These are phyloP conservation scores for Cheilosia scutellata DNA, from an alignment of 2,888 invertebrate genomes.

Conservation along the genomic window DNA sequence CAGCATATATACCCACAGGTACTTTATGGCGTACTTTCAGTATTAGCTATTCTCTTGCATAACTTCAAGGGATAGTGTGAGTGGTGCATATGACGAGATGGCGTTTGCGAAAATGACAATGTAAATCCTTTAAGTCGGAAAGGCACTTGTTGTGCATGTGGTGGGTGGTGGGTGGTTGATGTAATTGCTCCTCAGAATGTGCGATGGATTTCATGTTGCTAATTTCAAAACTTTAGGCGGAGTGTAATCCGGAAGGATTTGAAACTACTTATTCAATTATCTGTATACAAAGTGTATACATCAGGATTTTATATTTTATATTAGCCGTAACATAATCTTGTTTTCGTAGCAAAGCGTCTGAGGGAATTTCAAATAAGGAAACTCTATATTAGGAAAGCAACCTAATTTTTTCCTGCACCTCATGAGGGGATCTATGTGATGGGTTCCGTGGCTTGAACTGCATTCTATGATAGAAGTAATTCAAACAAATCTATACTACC, in stretches of 20 bases:
- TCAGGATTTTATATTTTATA: background rate
- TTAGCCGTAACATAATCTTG: background rate
- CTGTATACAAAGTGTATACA: background rate
- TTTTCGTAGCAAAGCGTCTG: background rate
- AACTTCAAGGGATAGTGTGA: background rate
- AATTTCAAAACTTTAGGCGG: background rate
- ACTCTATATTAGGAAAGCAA: background rate
- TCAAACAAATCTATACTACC: too few relatives aligned
- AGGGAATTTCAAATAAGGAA: background rate
- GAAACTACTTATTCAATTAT: slow-evolving; percentile 3
- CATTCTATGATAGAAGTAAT: too few relatives aligned
- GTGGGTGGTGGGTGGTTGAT: too few relatives aligned
- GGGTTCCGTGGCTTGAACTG: too few relatives aligned
- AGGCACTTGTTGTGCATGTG: slow-evolving; percentile 4
- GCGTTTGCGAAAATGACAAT: slow-evolving; percentile 28
- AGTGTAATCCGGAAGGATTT: slow-evolving; percentile 11
- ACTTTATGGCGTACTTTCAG: background rate
- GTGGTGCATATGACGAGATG: slow-evolving; percentile 2
- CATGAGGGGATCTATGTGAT: too few relatives aligned
- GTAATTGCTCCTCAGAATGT: slow-evolving; percentile 12
- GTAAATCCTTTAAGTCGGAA: slow-evolving; percentile 17
- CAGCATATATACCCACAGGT: background rate
- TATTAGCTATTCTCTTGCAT: background rate
- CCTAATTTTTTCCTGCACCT: too few relatives aligned
- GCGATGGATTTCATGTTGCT: slow-evolving; percentile 14